phyloP scores from a whole-genome alignment of 2,888 invertebrate genomes.

The Chloroclysta siterata region DNA sequence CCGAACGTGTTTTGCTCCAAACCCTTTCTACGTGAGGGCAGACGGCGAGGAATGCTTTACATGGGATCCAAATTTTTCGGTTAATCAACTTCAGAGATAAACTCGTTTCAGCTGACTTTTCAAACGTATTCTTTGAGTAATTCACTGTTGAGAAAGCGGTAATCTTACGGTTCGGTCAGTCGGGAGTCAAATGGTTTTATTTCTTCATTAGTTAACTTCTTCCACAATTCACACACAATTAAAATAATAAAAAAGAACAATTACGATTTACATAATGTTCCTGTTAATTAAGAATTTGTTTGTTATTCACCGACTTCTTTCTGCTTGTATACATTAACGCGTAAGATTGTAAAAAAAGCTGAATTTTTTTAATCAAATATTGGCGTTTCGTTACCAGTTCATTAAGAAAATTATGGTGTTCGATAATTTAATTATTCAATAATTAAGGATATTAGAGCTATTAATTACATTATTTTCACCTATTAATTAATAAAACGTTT shows the following conservation, averaged over 20 bases:
- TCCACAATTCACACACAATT: neutral
- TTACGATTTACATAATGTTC: constrained; percentile 51
- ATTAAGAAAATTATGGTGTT: too few relatives aligned
- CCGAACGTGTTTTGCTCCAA: constrained; percentile 17
- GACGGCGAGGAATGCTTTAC: constrained; percentile 20
- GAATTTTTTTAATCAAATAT: too few relatives aligned
- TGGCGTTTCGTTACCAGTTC: too few relatives aligned
- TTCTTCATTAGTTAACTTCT: neutral
- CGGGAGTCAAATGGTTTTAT: neutral
- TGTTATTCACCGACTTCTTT: constrained; percentile 31
- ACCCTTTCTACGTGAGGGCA: constrained; percentile 26
- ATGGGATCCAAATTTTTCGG: constrained; percentile 28
- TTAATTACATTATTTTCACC: neutral
- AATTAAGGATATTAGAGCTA: neutral
- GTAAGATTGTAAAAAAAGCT: constrained; percentile 1
- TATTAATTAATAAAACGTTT: neutral
- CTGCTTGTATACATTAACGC: constrained; percentile 15
- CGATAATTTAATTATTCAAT: neutral
- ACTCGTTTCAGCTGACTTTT: neutral
- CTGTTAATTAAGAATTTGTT: constrained; percentile 53
- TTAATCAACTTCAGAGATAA: constrained; percentile 22
- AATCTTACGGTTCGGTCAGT: neutral
- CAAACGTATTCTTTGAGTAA: neutral
- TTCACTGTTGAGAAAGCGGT: neutral
- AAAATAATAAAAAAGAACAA: constrained; percentile 21